phyloP scores from a whole-genome alignment of 1,140 invertebrate species.

The Halictus rubicundus region DNA sequence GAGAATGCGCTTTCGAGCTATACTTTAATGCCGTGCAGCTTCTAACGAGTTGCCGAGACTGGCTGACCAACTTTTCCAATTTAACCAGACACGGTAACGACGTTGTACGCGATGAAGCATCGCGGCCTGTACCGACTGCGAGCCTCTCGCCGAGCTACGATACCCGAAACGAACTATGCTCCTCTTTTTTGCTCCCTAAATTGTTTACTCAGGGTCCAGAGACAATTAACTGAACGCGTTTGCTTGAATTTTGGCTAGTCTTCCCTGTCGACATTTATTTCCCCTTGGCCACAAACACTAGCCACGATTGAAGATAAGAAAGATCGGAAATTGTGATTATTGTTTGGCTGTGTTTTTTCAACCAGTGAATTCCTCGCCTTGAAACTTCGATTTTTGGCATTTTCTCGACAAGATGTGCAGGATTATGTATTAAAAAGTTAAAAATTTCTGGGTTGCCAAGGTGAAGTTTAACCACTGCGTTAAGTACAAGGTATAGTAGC shows the following conservation, averaged over 20 bases:
- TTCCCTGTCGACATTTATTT: background rate
- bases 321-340: too few species aligned
- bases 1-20: constrained; percentile 22
- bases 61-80: constrained; percentile 40
- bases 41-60: constrained; percentile 20
- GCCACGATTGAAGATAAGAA: too few species aligned
- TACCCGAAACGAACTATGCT: background rate
- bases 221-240: background rate
- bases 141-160: background rate
- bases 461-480: too few species aligned
- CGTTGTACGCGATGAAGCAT: background rate
- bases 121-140: background rate
- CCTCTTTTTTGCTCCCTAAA: background rate
- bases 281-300: too few species aligned
- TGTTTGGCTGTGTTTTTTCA: too few species aligned
- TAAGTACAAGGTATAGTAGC: too few species aligned
- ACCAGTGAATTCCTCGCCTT: too few species aligned
- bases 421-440: too few species aligned
- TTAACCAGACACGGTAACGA: constrained; percentile 19
- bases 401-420: too few species aligned
- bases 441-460: too few species aligned
- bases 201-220: background rate
- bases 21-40: constrained; percentile 11
- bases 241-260: background rate
- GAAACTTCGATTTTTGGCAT: too few species aligned